Conservation (phyloP, 1,140 invertebrate genomes). For the Drosophila pectinifera region DNA sequence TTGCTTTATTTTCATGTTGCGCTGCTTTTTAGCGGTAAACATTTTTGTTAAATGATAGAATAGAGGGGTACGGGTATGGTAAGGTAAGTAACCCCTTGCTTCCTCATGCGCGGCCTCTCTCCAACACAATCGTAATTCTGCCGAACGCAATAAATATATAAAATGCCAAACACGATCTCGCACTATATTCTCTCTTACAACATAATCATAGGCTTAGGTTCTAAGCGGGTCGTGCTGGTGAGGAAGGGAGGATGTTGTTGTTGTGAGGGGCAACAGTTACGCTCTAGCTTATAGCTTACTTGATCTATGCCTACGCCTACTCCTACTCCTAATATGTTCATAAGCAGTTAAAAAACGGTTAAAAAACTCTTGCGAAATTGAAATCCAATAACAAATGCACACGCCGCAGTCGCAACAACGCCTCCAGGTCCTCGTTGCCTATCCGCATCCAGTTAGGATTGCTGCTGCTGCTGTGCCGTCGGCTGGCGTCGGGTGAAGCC, state of each 20-base stretch:
- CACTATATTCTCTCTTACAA: conserved; percentile 10
- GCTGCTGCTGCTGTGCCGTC: conserved; percentile 60
- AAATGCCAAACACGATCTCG: conserved; percentile 53
- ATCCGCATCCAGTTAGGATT: conserved; percentile 65
- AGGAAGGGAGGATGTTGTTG: neutral
- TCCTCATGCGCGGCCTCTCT: conserved; percentile 9
- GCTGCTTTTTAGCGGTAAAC: conserved; percentile 23
- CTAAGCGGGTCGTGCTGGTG: conserved; percentile 4
- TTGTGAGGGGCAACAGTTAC: conserved; percentile 43
- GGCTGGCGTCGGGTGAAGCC: conserved; percentile 60
- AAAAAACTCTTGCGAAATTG: conserved; percentile 73
- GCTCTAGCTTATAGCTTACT: conserved; percentile 77
- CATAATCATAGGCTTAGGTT: conserved; percentile 27
- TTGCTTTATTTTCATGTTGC: conserved; percentile 51
- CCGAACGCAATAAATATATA: conserved; percentile 48
- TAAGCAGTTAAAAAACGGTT: conserved; percentile 73
- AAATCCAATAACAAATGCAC: conserved; percentile 56
- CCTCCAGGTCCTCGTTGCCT: conserved; percentile 7
- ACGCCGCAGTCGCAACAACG: conserved; percentile 6
- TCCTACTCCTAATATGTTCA: conserved; percentile 65
- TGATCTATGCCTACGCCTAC: conserved; percentile 46
- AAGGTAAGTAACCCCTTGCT: neutral
- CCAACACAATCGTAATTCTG: conserved; percentile 9
- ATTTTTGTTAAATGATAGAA: conserved; percentile 68
- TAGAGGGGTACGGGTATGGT: conserved; percentile 9